Conservation (phyloP, 2,888 invertebrate genomes). For the Steinernema carpocapsae region DNA sequence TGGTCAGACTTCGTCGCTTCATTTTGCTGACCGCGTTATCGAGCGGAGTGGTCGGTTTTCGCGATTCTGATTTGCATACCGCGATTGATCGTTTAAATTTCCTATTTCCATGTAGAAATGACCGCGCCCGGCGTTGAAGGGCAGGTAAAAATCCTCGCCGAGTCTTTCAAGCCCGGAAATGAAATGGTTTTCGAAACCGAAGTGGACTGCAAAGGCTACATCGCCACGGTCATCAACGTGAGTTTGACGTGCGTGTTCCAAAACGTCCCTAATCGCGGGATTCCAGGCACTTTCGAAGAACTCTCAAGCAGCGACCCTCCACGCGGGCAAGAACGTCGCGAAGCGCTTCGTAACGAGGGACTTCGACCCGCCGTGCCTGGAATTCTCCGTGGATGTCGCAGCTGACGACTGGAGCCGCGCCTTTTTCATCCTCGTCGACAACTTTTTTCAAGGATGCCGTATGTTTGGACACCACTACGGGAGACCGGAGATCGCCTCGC, state of each 20-base stretch:
- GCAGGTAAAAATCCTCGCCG: conserved; percentile 10
- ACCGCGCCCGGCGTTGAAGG: too few species aligned
- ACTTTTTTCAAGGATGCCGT: not conserved
- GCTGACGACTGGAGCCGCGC: not conserved
- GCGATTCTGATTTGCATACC: too few species aligned
- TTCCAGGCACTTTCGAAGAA: not conserved
- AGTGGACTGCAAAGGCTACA: not conserved
- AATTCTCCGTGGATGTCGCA: conserved; percentile 4
- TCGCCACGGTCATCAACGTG: not conserved
- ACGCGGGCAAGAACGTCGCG: not conserved
- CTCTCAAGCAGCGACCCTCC: not conserved
- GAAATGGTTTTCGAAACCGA: conserved; percentile 1
- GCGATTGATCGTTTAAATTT: too few species aligned
- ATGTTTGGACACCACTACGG: not conserved
- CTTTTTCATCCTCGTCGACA: not conserved
- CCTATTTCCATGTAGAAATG: too few species aligned
- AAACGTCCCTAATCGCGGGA: too few species aligned
- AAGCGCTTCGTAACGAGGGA: not conserved
- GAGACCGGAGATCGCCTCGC: not conserved
- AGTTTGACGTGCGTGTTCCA: not conserved
- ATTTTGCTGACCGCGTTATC: too few species aligned
- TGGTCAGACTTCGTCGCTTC: too few species aligned
- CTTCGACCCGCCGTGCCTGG: conserved; percentile 4
- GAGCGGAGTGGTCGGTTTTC: too few species aligned
- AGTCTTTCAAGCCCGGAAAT: not conserved